Conservation (phyloP, 2,888 invertebrate species). For the Cantharis lateralis region DNA sequence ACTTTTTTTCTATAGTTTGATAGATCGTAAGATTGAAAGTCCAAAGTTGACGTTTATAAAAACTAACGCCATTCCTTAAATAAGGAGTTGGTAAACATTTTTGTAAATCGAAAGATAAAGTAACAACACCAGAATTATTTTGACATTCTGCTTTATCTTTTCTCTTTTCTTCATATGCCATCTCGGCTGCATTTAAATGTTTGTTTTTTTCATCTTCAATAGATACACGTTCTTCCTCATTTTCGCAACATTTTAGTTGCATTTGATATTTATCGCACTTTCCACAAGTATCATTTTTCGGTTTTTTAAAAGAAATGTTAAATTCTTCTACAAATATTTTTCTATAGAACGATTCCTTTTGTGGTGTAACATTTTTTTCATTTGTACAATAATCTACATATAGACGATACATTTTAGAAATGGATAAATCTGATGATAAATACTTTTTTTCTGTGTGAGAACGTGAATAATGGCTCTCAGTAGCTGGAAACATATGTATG, state of each 20-base stretch:
- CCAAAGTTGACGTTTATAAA: background rate
- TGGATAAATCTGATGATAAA: background rate
- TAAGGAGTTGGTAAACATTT: background rate
- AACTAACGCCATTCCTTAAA: background rate
- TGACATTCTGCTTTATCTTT: background rate
- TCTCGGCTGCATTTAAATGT: background rate
- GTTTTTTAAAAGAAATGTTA: conserved; percentile 4
- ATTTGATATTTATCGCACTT: conserved; percentile 14
- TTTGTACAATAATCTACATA: background rate
- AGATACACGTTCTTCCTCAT: conserved; percentile 1
- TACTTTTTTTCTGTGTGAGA: background rate
- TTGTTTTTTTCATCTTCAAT: background rate
- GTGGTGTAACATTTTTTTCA: too few relatives aligned
- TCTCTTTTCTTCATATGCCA: background rate
- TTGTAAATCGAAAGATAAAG: background rate
- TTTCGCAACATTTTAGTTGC: conserved; percentile 13
- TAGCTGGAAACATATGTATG: conserved; percentile 1
- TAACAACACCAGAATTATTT: background rate
- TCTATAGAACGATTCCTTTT: too few relatives aligned
- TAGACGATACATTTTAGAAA: conserved; percentile 3
- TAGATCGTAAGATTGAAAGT: background rate
- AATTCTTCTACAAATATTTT: conserved; percentile 12
- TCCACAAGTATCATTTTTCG: background rate
- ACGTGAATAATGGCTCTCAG: conserved; percentile 2
- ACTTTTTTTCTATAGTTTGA: background rate